Conservation (phyloP, 2,797 vertebrate species). For the Podarcis lilfordi region DNA sequence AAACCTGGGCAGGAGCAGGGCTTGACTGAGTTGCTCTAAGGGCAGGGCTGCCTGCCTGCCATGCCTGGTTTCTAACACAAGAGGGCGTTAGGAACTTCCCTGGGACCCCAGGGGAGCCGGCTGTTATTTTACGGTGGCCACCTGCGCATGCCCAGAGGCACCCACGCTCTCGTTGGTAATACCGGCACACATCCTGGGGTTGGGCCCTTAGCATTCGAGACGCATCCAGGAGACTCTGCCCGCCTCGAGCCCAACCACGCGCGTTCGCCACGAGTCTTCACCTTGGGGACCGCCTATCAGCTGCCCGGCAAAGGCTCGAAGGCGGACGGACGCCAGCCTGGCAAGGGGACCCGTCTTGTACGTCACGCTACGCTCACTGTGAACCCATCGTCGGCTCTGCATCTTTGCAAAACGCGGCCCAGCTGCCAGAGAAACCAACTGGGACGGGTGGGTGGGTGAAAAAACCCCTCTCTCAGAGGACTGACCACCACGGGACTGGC, state of each 20-base stretch:
- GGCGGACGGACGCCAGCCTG: accelerated
- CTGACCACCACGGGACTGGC: too few species aligned
- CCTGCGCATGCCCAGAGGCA: too few species aligned
- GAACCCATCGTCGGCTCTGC: not conserved
- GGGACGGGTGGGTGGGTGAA: not conserved
- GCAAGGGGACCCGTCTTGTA: too few species aligned
- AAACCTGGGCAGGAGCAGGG: too few species aligned
- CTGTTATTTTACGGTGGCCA: not conserved
- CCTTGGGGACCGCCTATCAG: not conserved
- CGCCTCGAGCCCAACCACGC: not conserved
- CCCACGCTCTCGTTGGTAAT: not conserved
- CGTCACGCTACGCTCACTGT: not conserved
- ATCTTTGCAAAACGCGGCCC: not conserved
- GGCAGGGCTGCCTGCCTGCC: not conserved
- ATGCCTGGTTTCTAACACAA: not conserved
- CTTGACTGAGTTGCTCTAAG: too few species aligned
- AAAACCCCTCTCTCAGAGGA: not conserved
- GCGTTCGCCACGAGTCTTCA: accelerated
- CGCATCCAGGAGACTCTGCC: not conserved
- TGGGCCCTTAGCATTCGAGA: too few species aligned
- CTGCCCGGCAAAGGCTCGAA: too few species aligned
- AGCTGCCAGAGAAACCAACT: not conserved
- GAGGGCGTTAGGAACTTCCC: not conserved
- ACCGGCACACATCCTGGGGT: not conserved
- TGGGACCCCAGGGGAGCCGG: too few species aligned